Conservation (phyloP, 1,140 invertebrate species). For the Drosophila pachea region DNA sequence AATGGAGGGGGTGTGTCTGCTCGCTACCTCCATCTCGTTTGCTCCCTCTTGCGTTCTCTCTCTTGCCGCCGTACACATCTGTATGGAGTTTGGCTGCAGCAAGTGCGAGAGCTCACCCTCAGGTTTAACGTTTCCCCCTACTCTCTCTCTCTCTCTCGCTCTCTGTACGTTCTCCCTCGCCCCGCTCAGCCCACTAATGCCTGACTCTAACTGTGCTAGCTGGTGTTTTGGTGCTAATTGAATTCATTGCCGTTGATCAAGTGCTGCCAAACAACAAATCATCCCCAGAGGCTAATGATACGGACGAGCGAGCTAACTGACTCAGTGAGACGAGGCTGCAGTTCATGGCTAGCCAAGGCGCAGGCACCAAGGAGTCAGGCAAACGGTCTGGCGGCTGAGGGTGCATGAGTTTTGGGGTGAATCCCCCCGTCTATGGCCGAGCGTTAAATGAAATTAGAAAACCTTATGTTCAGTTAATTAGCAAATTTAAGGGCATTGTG, state of each 20-base stretch:
- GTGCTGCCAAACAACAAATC: conserved; percentile 77
- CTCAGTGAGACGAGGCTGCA: conserved; percentile 29
- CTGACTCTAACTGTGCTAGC: conserved; percentile 33
- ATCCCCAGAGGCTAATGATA: conserved; percentile 76
- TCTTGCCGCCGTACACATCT: neutral
- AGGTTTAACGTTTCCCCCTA: neutral
- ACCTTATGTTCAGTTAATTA: conserved; percentile 76
- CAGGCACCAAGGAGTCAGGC: neutral
- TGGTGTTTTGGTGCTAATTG: conserved; percentile 78
- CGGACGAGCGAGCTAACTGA: conserved; percentile 65
- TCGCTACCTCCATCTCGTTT: neutral
- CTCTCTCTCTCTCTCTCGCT: too few species aligned
- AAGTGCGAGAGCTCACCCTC: conserved; percentile 47
- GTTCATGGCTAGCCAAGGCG: conserved; percentile 2
- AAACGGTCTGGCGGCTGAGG: conserved; percentile 9
- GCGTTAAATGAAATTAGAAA: conserved; percentile 77
- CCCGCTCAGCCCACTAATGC: conserved; percentile 6
- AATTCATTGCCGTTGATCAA: conserved; percentile 78
- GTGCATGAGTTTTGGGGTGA: conserved; percentile 17
- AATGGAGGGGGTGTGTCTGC: conserved; percentile 70
- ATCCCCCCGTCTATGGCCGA: conserved; percentile 17
- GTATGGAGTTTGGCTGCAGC: conserved; percentile 42
- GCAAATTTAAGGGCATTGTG: conserved; percentile 59
- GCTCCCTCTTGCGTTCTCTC: conserved; percentile 21
- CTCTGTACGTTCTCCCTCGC: neutral